These are phyloP conservation scores for Gasteruption jaculator DNA, from an alignment of 2,888 invertebrate genomes.

Conservation along the genomic window DNA sequence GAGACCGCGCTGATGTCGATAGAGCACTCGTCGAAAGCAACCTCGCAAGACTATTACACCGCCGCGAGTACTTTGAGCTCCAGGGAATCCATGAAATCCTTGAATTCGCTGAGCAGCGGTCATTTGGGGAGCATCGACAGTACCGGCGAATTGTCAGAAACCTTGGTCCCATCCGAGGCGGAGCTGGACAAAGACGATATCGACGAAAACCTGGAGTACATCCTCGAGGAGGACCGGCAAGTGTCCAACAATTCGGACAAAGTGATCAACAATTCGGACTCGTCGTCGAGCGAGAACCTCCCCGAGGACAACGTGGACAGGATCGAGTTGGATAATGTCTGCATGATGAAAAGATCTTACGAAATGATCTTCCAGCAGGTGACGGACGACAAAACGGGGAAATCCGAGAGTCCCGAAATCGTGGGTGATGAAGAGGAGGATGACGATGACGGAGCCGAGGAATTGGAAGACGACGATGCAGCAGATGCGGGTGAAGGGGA, in stretches of 20 bases:
- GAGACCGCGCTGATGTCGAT: conserved; percentile 80
- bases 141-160: conserved; percentile 86
- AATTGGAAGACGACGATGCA: conserved; percentile 46
- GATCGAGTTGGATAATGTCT: conserved; percentile 56
- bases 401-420: conserved; percentile 41
- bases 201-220: conserved; percentile 54
- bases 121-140: conserved; percentile 81
- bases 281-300: conserved; percentile 33
- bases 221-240: conserved; percentile 50
- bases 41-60: conserved; percentile 82
- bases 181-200: conserved; percentile 67
- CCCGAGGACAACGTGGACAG: conserved; percentile 45
- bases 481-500: conserved; percentile 44
- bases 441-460: conserved; percentile 46
- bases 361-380: conserved; percentile 84
- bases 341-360: conserved; percentile 80
- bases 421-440: conserved; percentile 57
- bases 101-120: conserved; percentile 86
- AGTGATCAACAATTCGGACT: conserved; percentile 29
- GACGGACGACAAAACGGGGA: conserved; percentile 57
- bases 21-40: conserved; percentile 69
- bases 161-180: conserved; percentile 83
- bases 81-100: conserved; percentile 83
- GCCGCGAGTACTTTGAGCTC: conserved; percentile 85
- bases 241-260: conserved; percentile 24